Evolutionary conservation across 2,113 vertebrate genomes (phyloP), one percentile per base, ranked within the genome.

Genomic region (Cottus gobio): DNA sequence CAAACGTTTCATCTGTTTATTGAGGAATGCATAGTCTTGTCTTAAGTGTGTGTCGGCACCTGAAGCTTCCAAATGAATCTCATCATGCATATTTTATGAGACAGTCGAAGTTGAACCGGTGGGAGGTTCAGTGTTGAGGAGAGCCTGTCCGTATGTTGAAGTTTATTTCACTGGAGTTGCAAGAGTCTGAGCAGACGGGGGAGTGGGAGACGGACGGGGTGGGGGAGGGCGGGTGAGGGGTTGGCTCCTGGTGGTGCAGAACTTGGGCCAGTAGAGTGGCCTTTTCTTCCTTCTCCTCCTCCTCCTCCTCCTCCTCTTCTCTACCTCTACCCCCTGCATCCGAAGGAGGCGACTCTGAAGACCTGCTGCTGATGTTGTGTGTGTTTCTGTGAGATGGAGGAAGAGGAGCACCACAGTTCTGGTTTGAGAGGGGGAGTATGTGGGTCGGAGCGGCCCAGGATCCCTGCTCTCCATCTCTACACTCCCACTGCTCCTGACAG

Each of bases 161-260:
- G 89, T 92, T 93, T 78, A 87, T 75, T 42, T 95, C 88, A 20
- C 90, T 93, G 16, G 93, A 94, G 86, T 95, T 94, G 92, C 95
- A 93, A 61, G 92, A 75, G 75, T 95, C 94, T 0, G 96, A 94
- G 93, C 39, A 90, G 80, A 95, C 37, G 31, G 95, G 95, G 89
- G 84, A 88, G 62, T 93, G 70, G 73, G 95, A 93, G 75, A 79
- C 11, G 75, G 90, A 70, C 0, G 85, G 64, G 79, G 82, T 86
- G 65, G 82, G 89, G 74, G 86, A 90, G 34, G 84, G 52, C 31
- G 87, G 81, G 37, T 65, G 76, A 0, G 94, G 92, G 30, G 93
- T 94, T 11, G 95, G 89, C n/a, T 94, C 82, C 0, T 95, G 87
- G 66, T 93, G 95, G 89, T 95, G 95, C 67, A 96, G 87, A 0